Conservation (phyloP, 2,797 vertebrate species). For the Rhinophrynus dorsalis region DNA sequence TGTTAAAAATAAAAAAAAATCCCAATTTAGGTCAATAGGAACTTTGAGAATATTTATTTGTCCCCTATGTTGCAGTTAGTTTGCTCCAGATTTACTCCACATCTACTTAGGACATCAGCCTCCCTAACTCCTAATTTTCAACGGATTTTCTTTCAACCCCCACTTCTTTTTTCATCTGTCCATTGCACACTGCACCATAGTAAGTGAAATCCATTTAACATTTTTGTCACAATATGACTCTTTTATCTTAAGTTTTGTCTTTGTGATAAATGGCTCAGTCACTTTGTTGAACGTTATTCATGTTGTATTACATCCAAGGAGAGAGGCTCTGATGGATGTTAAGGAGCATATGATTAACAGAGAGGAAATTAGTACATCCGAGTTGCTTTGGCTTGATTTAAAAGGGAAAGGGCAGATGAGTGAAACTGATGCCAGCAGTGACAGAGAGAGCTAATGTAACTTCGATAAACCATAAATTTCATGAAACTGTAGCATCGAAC, state of each 20-base stretch:
- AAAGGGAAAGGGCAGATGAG: constrained; percentile 49
- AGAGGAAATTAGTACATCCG: constrained; percentile 42
- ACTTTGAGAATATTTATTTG: too few species aligned
- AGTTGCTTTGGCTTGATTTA: constrained; percentile 47
- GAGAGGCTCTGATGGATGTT: constrained; percentile 47
- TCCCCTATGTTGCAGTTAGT: too few species aligned
- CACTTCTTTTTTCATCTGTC: neutral
- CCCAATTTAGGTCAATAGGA: too few species aligned
- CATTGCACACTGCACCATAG: neutral
- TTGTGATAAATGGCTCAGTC: constrained; percentile 47
- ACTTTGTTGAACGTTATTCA: constrained; percentile 48
- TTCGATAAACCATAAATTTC: constrained; percentile 50
- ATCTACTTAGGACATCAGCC: too few species aligned
- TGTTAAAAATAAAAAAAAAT: too few species aligned
- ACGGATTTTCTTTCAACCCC: neutral
- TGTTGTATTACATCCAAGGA: constrained; percentile 47
- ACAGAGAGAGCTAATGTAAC: constrained; percentile 48
- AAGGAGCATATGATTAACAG: constrained; percentile 49
- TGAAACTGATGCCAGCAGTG: constrained; percentile 39
- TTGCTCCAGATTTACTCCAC: too few species aligned
- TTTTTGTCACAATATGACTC: constrained; percentile 48
- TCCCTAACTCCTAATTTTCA: neutral
- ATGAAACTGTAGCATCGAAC: constrained; percentile 39
- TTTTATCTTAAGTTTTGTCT: constrained; percentile 51
- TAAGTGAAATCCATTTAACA: constrained; percentile 45